phyloP scores from a whole-genome alignment of 2,888 invertebrate genomes.

The Eustalomyia histrio region DNA sequence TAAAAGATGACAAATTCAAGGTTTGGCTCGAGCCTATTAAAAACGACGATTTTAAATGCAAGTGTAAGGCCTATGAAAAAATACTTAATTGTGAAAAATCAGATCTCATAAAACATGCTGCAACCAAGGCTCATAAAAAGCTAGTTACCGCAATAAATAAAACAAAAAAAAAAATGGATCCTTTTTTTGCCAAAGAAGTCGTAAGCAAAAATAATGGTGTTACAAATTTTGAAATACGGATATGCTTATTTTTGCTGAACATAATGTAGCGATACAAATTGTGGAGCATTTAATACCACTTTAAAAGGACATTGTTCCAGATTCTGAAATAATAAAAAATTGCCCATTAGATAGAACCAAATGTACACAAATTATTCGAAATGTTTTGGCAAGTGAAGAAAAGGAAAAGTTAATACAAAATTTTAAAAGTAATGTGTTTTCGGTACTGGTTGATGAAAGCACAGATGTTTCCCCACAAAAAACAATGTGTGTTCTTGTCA shows the following conservation, averaged over 20 bases:
- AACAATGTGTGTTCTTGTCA: constrained; percentile 21
- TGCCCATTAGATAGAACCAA: too few species aligned
- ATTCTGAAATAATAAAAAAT: constrained; percentile 24
- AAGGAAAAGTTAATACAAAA: too few species aligned
- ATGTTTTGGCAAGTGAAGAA: too few species aligned
- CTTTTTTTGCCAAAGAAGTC: constrained; percentile 12
- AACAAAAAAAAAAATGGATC: constrained; percentile 11
- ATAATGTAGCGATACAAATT: constrained; percentile 11
- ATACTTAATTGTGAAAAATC: too few species aligned
- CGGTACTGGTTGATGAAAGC: constrained; percentile 20
- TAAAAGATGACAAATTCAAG: constrained; percentile 6
- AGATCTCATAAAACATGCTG: too few species aligned
- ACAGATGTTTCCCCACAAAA: too few species aligned
- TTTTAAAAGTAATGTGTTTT: constrained; percentile 10
- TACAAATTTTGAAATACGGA: constrained; percentile 25
- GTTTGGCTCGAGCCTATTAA: constrained; percentile 32
- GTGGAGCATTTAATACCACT: too few species aligned
- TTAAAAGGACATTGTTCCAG: too few species aligned
- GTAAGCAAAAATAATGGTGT: constrained; percentile 4
- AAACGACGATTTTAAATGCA: too few species aligned
- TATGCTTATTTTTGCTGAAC: constrained; percentile 31
- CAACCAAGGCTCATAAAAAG: constrained; percentile 18
- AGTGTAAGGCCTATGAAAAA: too few species aligned
- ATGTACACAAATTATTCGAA: too few species aligned
- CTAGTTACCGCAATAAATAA: too few species aligned